Evolutionary conservation across 2,113 vertebrate species (phyloP), one percentile per base, ranked within the genome.

Genomic region (Lichenostomus cassidix): DNA sequence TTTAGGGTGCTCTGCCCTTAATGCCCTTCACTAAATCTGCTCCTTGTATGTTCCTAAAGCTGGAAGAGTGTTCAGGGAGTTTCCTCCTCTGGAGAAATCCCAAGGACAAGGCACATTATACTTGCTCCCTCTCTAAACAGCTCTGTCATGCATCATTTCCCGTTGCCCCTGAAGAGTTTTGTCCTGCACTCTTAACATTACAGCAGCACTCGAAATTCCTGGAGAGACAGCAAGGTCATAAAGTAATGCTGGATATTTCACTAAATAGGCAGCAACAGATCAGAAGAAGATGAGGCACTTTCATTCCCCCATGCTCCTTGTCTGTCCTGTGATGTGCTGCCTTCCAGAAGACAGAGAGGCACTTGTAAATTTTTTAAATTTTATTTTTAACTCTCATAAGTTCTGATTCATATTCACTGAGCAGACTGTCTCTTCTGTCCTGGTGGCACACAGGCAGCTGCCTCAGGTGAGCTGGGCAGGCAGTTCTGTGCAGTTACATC

Each of bases 301-400:
- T 39, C 15, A 80, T 33, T 68, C 6, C 42, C n/a, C 37, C 33
- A 12, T 27, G 50, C 74, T 42, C 60, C 55, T 41, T 22, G 15
- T 24, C 53, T 69, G 29, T 55, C 41, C 33, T 42, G 11, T 5
- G 46, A 64, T 16, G 7, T 1, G 0, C 63, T 58, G 56, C 29
- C 35, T 70, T 52, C 42, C 53, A 9, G 25, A 73, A 73, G 29
- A 22, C 20, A 89, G 27, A 77, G 25, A 77, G 5, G 71, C 28
- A 31, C 13, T 15, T 0, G 0, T 14, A 33, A 49, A 8, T 12
- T 59, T 73, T 39, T 42, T 35, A 1, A 1, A 10, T 16, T 80
- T 42, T 29, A 6, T 2, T 76, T 81, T 39, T n/a, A 76, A 85
- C 42, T 85, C 62, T 76, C 44, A 0, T 15, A 63, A 39, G 20